Conservation (phyloP, 2,797 vertebrate species). For the Bradypodion ventrale region DNA sequence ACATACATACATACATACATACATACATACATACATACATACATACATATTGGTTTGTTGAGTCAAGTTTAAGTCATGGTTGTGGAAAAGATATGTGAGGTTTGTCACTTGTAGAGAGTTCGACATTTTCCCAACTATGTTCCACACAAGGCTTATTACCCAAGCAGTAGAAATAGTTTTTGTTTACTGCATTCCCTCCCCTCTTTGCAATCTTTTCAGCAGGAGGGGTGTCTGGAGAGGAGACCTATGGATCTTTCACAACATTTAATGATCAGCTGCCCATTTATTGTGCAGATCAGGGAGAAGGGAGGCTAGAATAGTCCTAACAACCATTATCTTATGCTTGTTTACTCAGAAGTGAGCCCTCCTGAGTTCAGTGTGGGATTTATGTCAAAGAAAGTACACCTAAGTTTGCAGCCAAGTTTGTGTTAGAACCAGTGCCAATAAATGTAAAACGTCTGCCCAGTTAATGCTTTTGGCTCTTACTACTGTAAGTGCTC, state of each 20-base stretch:
- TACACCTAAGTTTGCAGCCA: background rate
- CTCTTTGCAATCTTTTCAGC: background rate
- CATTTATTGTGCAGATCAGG: background rate
- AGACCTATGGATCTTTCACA: background rate
- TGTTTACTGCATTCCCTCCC: background rate
- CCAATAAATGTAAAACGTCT: background rate
- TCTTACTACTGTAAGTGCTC: background rate
- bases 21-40: no score
- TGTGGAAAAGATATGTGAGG: background rate
- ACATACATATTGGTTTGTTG: no score
- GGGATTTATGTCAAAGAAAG: background rate
- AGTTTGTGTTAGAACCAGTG: background rate
- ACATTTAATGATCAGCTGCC: background rate
- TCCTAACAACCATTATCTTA: background rate
- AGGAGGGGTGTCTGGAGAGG: constrained; percentile 6
- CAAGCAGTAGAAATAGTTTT: background rate
- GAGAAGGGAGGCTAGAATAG: background rate
- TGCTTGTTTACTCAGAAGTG: background rate
- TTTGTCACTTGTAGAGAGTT: background rate
- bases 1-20: no score
- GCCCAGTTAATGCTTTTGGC: background rate
- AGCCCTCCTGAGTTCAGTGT: background rate
- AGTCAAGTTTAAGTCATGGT: background rate
- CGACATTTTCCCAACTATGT: background rate
- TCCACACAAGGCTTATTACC: background rate